Conservation (phyloP, 2,797 vertebrate genomes). For the Pteronotus mesoamericanus region DNA sequence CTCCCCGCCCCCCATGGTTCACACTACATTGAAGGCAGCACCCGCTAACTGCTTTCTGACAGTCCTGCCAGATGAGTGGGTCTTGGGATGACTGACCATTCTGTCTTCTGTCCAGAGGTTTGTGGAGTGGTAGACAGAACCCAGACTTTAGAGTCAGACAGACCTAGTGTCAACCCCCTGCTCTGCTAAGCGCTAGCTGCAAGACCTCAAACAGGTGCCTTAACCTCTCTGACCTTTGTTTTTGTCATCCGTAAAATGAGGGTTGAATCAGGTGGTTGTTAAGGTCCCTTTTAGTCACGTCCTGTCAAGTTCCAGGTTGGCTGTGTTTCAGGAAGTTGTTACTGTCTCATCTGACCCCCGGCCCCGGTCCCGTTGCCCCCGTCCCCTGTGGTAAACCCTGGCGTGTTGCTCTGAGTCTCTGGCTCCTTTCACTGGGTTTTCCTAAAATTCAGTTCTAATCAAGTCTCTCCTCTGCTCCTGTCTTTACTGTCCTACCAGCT, state of each 20-base stretch:
- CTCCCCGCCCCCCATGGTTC: neutral
- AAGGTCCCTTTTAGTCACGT: neutral
- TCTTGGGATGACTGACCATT: neutral
- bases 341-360: neutral
- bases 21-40: neutral
- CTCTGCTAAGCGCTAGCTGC: neutral
- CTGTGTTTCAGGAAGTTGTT: neutral
- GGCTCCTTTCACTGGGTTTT: neutral
- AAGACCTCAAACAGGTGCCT: neutral
- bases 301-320: neutral
- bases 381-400: fast-evolving
- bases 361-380: fast-evolving
- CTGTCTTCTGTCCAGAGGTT: neutral
- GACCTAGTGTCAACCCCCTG: fast-evolving
- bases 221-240: neutral
- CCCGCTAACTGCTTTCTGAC: neutral
- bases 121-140: neutral
- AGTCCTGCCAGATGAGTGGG: too few relatives aligned
- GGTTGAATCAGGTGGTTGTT: neutral
- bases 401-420: neutral
- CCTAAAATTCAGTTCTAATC: neutral
- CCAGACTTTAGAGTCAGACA: neutral
- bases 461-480: neutral
- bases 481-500: neutral
- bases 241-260: neutral